Evolutionary conservation across 64 coral and sea anemone genomes (phyloP), one percentile per base, ranked within the genome.

Genomic region (Platygyra sinensis): DNA sequence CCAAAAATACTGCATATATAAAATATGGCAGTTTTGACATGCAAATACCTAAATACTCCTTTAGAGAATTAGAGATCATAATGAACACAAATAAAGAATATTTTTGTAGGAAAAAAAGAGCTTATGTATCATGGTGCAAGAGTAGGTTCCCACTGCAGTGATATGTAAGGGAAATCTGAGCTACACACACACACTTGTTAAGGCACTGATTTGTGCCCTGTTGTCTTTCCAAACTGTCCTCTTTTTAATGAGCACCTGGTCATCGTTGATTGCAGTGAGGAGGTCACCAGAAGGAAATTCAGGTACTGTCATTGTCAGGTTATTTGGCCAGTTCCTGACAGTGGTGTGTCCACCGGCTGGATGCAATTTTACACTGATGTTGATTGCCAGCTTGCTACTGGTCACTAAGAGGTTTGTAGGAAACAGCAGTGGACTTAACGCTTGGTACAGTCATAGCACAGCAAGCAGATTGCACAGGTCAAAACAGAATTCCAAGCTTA

Each of bases 221-320:
- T 91, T 91, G 27, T 90, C 89, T 49, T 91, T 91, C 1, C 89
- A 0, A 4, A 84, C 65, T 11, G 72, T 91, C 89, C 89, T 85
- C 54, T 91, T 84, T 59, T 85, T 84, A 22, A 85, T 85, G 1
- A 91, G 52, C 6, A 91, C 71, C 22, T 91, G 89, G 80, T 91
- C 89, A 62, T 91, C 85, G 69, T 91, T 80, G 60, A 84, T 85
- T 16, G 89, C 33, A 38, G 69, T 62, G 14, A 91, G 72, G 14
- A 91, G 72, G 38, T 84, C 80, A 39, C 89, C 89, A 57, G 13
- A 30, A 33, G 75, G 88, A 76, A 84, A 27, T 65, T 76, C 12
- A 9, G 67, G 52, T 11, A 91, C 59, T 16, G 84, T 62, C 80
- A 85, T 73, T 18, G 89, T 91, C 20, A 91, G 52, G 10, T 52